Conservation (phyloP, 1,140 invertebrate species). For the Orchestia grillus region DNA sequence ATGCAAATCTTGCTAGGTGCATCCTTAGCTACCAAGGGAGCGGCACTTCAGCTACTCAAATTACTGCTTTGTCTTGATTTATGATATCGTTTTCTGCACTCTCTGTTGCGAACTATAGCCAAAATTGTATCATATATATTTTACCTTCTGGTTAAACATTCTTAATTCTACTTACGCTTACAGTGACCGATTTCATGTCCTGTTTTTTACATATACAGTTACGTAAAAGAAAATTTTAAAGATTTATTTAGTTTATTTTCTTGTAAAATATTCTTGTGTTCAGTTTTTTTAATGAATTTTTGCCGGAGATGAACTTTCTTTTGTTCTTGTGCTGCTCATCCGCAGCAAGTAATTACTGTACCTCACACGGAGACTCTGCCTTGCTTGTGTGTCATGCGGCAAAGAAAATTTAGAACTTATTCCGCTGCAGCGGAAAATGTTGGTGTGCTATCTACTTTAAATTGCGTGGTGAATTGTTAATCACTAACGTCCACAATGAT, state of each 20-base stretch:
- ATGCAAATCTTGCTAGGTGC: slow-evolving; percentile 29
- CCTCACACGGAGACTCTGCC: slow-evolving; percentile 5
- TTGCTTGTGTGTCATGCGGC: background rate
- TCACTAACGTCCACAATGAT: background rate
- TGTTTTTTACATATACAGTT: no score
- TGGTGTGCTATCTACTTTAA: background rate
- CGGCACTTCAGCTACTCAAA: background rate
- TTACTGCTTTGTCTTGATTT: slow-evolving; percentile 13
- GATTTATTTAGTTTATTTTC: no score
- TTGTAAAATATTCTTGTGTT: background rate
- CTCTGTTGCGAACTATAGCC: background rate
- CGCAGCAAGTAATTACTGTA: background rate
- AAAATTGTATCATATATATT: background rate
- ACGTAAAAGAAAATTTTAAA: no score
- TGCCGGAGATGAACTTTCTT: background rate
- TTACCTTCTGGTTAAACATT: background rate
- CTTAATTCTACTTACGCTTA: background rate
- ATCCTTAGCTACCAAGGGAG: slow-evolving; percentile 5
- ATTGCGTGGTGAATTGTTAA: slow-evolving; percentile 40
- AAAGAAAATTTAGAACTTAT: background rate
- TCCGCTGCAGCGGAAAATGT: background rate
- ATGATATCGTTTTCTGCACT: background rate
- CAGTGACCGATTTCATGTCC: background rate
- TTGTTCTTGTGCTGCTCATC: background rate
- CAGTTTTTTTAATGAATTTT: background rate